Percentiles rank a stretch among this genome's conserved stretches.
Evolutionary conservation across 2,888 invertebrate species (phyloP).

Genomic region (Brachyptera putata): DNA sequence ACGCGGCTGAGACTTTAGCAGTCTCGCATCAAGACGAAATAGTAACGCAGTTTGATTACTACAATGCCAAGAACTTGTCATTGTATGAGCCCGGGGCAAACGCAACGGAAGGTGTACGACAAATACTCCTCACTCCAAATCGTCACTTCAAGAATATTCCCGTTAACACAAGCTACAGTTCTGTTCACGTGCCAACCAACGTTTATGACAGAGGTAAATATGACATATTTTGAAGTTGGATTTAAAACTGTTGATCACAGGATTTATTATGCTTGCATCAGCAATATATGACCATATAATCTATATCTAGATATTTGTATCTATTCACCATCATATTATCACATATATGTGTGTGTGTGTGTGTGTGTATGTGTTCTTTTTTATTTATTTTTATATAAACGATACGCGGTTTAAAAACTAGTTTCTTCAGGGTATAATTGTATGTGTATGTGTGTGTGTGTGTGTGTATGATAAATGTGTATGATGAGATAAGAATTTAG

Average conservation of each 20-base stretch:
- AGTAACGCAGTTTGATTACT: conserved; percentile 55
- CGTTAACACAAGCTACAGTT: conserved; percentile 74
- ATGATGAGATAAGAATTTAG: too few relatives aligned
- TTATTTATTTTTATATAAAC: background rate
- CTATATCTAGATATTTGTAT: too few relatives aligned
- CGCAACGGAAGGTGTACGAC: conserved; percentile 51
- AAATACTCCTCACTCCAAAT: conserved; percentile 62
- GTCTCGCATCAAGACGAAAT: conserved; percentile 48
- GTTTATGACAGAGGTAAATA: conserved; percentile 84
- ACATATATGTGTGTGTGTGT: too few relatives aligned
- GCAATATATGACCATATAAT: too few relatives aligned
- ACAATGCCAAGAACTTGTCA: conserved; percentile 64
- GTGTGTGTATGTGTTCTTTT: too few relatives aligned
- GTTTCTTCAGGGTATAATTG: too few relatives aligned
- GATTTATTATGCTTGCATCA: background rate
- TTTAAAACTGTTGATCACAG: background rate
- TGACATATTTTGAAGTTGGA: too few relatives aligned
- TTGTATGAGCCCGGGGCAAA: conserved; percentile 50
- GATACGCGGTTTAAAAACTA: too few relatives aligned
- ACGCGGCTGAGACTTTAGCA: conserved; percentile 80
- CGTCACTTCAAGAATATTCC: conserved; percentile 73
- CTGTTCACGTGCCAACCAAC: conserved; percentile 94
- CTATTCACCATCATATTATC: too few relatives aligned
- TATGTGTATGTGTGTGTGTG: too few relatives aligned
- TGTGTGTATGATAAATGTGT: too few relatives aligned